Conservation (phyloP, 2,888 invertebrate genomes). For the Platerodrilus igneus region DNA sequence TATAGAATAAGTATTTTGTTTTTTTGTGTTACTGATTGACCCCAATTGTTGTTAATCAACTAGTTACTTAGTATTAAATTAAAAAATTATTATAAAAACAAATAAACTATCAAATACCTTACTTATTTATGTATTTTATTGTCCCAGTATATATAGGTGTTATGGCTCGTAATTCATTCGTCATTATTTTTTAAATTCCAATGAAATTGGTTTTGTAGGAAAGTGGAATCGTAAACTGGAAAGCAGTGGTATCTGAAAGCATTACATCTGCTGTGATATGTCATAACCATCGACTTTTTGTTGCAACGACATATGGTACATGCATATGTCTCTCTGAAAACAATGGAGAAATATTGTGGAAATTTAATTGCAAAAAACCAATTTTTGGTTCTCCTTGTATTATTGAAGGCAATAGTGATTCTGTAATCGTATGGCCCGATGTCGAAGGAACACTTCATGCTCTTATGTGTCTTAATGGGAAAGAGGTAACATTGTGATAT, state of each 20-base stretch:
- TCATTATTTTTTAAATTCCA: too few species aligned
- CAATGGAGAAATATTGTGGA: slow-evolving; percentile 57
- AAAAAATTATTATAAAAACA: too few species aligned
- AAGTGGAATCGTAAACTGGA: slow-evolving; percentile 49
- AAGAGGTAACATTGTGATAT: slow-evolving; percentile 43
- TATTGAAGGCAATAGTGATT: slow-evolving; percentile 45
- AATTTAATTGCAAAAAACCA: slow-evolving; percentile 54
- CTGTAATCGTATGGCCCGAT: slow-evolving; percentile 53
- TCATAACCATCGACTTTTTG: slow-evolving; percentile 45
- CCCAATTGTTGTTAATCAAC: too few species aligned
- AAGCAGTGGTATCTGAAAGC: slow-evolving; percentile 46
- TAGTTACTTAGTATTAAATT: too few species aligned
- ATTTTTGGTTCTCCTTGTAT: slow-evolving; percentile 62
- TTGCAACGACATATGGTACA: slow-evolving; percentile 58
- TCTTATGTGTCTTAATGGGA: slow-evolving; percentile 50
- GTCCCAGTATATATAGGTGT: too few species aligned
- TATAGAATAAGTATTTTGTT: too few species aligned
- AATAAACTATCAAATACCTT: too few species aligned
- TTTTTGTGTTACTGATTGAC: too few species aligned
- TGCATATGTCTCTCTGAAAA: slow-evolving; percentile 53
- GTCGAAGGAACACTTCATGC: slow-evolving; percentile 56
- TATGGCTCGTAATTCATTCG: too few species aligned
- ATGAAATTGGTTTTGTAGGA: too few species aligned
- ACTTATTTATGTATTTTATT: neutral
- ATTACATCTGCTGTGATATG: slow-evolving; percentile 50